These are phyloP conservation scores for Mus pahari DNA, from an alignment of 2,113 vertebrate genomes.

Conservation along the genomic window DNA sequence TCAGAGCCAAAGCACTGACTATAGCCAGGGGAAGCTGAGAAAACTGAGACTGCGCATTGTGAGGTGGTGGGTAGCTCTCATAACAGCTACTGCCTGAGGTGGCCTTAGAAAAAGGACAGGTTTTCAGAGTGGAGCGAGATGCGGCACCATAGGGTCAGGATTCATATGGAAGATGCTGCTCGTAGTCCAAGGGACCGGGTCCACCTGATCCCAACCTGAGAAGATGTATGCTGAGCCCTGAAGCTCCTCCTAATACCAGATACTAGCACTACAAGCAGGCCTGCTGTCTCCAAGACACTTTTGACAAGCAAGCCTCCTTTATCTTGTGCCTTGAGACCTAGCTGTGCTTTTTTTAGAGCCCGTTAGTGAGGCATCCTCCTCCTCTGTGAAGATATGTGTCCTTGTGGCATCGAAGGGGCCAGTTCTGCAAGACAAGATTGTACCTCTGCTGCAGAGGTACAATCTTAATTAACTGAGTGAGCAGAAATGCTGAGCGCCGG, in stretches of 20 bases:
- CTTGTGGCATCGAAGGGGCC: neutral
- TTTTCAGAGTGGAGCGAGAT: neutral
- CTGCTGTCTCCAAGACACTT: neutral
- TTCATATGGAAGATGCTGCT: too few relatives aligned
- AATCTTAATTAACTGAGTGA: neutral
- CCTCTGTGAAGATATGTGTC: neutral
- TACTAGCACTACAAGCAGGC: neutral
- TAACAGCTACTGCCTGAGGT: neutral
- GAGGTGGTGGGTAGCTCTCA: neutral
- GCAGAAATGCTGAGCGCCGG: too few relatives aligned
- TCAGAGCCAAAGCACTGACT: neutral
- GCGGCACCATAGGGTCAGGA: neutral
- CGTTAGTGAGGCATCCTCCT: neutral
- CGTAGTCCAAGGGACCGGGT: neutral
- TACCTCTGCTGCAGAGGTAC: neutral
- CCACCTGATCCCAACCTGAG: neutral
- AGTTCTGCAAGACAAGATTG: neutral
- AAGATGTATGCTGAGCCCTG: neutral
- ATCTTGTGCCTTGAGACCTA: neutral
- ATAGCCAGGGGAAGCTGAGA: neutral
- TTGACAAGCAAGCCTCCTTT: neutral
- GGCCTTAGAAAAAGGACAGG: neutral
- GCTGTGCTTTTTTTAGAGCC: neutral
- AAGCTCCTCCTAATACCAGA: neutral
- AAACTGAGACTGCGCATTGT: neutral